Evolutionary conservation across 2,888 invertebrate species (phyloP).

Genomic region (Eupithecia abbreviata): DNA sequence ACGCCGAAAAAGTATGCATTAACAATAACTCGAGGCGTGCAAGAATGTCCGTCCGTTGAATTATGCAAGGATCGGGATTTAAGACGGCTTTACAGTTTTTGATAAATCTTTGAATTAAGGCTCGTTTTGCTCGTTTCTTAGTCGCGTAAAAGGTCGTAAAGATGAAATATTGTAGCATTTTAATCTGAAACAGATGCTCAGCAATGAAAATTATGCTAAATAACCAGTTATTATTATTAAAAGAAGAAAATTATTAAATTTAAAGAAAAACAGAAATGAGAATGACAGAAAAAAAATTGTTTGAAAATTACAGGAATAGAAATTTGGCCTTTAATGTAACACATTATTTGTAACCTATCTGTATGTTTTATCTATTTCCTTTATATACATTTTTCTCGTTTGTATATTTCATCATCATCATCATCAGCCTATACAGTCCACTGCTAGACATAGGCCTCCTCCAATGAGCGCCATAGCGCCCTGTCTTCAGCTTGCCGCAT

Average conservation of each 20-base stretch:
- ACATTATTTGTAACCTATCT: too few species aligned
- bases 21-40: constrained; percentile 54
- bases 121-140: neutral
- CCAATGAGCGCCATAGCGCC: too few species aligned
- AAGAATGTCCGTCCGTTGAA: constrained; percentile 58
- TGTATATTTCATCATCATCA: too few species aligned
- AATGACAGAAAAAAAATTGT: too few species aligned
- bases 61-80: constrained; percentile 60
- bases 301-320: too few species aligned
- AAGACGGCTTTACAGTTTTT: constrained; percentile 25
- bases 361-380: too few species aligned
- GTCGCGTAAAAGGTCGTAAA: constrained; percentile 17
- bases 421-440: too few species aligned
- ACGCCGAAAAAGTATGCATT: constrained; percentile 54
- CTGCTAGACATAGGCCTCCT: too few species aligned
- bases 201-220: neutral
- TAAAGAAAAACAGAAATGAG: too few species aligned
- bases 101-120: constrained; percentile 22
- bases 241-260: neutral
- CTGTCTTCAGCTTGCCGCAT: too few species aligned
- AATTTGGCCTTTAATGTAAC: too few species aligned
- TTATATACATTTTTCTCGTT: too few species aligned
- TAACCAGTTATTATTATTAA: neutral
- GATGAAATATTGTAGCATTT: constrained; percentile 19
- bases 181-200: constrained; percentile 13